These are phyloP conservation scores for Aphaenogaster floridana DNA, from an alignment of 1,140 invertebrate species.

Conservation along the genomic window DNA sequence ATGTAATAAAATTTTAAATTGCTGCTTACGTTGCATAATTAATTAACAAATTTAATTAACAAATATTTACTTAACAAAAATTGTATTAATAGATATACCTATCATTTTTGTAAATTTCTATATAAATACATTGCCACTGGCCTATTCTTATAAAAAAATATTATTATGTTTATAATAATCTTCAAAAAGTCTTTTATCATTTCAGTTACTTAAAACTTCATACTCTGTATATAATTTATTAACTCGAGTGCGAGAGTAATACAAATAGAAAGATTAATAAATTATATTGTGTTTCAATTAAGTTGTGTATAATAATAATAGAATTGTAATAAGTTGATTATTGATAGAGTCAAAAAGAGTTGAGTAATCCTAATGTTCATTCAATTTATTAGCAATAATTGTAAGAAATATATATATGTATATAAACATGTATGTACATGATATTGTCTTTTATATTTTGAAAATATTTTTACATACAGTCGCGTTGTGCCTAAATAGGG, in stretches of 20 bases:
- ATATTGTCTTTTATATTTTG: neutral
- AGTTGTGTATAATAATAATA: neutral
- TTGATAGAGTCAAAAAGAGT: neutral
- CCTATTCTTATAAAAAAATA: neutral
- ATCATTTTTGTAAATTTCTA: neutral
- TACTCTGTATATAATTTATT: conserved; percentile 71
- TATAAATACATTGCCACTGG: neutral
- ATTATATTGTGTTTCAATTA: neutral
- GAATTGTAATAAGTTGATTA: neutral
- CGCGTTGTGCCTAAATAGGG: no score
- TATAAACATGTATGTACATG: neutral
- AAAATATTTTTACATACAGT: neutral
- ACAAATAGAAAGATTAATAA: neutral
- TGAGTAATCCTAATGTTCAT: neutral
- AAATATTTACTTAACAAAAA: neutral
- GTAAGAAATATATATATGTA: neutral
- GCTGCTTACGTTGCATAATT: neutral
- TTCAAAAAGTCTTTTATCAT: conserved; percentile 2
- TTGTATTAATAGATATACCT: neutral
- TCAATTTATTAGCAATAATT: neutral
- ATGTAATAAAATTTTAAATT: neutral
- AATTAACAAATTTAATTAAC: no score
- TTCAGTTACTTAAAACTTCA: conserved; percentile 66
- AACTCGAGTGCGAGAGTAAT: neutral
- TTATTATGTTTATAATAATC: neutral